phyloP scores from a whole-genome alignment of 2,888 invertebrate species.

The Drosophila greeni region DNA sequence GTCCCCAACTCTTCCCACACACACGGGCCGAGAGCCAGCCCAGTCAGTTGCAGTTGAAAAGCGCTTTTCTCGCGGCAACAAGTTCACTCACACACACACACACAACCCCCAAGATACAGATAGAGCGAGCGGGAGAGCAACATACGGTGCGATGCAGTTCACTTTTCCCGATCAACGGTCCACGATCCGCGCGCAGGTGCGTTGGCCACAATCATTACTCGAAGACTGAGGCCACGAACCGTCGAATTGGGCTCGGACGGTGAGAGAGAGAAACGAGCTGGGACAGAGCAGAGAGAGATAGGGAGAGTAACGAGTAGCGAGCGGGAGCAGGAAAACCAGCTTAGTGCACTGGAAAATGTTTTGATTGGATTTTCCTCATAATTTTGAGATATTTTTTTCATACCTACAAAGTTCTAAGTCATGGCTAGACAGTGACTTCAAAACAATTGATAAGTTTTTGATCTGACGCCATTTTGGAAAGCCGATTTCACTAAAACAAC shows the following conservation, averaged over 20 bases:
- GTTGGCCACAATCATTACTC: constrained; percentile 78
- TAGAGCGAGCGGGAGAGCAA: constrained; percentile 24
- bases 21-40: constrained; percentile 38
- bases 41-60: constrained; percentile 58
- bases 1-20: constrained; percentile 79
- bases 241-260: constrained; percentile 21
- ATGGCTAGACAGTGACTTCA: background rate
- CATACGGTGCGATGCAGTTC: constrained; percentile 50
- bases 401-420: too few species aligned
- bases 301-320: constrained; percentile 47
- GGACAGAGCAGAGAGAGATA: constrained; percentile 14
- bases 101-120: constrained; percentile 35
- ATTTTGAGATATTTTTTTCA: too few species aligned
- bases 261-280: constrained; percentile 14
- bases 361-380: background rate
- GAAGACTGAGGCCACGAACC: constrained; percentile 76
- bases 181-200: constrained; percentile 77
- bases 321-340: constrained; percentile 43
- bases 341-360: constrained; percentile 34
- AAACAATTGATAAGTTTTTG: background rate
- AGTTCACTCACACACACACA: constrained; percentile 61
- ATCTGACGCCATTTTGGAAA: background rate
- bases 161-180: constrained; percentile 30
- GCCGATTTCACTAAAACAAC: too few species aligned
- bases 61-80: constrained; percentile 70